Conservation (phyloP, 2,888 invertebrate genomes). For the Agriopis marginaria region DNA sequence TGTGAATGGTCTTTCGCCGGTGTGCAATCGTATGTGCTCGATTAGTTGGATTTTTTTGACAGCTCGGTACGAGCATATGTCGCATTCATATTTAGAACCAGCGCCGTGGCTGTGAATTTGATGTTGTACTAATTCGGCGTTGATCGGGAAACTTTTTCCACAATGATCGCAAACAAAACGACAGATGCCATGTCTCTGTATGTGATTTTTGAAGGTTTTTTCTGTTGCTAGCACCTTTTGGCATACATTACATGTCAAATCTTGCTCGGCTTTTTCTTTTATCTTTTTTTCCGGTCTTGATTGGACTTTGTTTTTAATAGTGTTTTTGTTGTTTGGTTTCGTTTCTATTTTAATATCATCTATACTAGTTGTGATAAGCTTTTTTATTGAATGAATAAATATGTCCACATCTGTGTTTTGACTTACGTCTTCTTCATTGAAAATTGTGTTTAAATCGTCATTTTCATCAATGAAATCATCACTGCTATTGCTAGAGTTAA, state of each 20-base stretch:
- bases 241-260: slow-evolving; percentile 66
- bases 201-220: slow-evolving; percentile 67
- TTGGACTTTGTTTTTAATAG: slow-evolving; percentile 34
- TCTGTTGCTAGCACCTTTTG: slow-evolving; percentile 62
- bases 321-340: neutral
- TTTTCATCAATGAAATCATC: neutral
- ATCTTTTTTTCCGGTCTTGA: slow-evolving; percentile 7
- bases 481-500: neutral
- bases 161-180: slow-evolving; percentile 76
- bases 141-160: slow-evolving; percentile 68
- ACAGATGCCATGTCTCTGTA: slow-evolving; percentile 71
- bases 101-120: slow-evolving; percentile 67
- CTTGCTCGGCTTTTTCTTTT: neutral
- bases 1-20: slow-evolving; percentile 75
- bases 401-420: slow-evolving; percentile 28
- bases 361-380: slow-evolving; percentile 15
- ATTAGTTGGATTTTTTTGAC: slow-evolving; percentile 63
- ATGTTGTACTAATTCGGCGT: slow-evolving; percentile 64
- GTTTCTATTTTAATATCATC: slow-evolving; percentile 1
- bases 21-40: slow-evolving; percentile 74
- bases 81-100: slow-evolving; percentile 67
- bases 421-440: neutral
- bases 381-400: slow-evolving; percentile 39
- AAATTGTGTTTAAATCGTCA: neutral
- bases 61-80: slow-evolving; percentile 71